Conservation (phyloP, 2,888 invertebrate genomes). For the Anagyrus pseudococci region DNA sequence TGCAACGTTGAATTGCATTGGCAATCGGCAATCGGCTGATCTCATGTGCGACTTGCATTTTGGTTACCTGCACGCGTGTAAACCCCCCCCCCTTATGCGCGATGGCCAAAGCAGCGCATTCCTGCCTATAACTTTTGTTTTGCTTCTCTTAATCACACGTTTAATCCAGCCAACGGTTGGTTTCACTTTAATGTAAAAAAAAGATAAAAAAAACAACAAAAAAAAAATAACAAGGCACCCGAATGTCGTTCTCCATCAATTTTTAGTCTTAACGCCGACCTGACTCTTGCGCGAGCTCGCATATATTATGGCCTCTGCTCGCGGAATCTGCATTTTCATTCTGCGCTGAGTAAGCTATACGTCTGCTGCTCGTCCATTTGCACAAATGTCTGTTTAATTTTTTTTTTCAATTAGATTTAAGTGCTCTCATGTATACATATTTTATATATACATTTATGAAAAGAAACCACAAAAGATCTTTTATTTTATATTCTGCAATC, state of each 20-base stretch:
- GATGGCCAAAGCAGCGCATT: constrained; percentile 37
- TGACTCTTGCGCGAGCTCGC: too few relatives aligned
- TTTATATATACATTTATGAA: neutral
- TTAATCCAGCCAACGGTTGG: too few relatives aligned
- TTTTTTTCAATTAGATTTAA: constrained; percentile 17
- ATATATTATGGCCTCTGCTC: too few relatives aligned
- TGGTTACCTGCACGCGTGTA: constrained; percentile 33
- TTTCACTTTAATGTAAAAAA: neutral
- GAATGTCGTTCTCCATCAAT: too few relatives aligned
- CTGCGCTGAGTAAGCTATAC: neutral
- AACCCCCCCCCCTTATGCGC: too few relatives aligned
- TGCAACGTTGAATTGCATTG: constrained; percentile 43
- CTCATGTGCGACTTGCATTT: constrained; percentile 41
- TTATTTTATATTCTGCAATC: constrained; percentile 34
- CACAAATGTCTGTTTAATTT: constrained; percentile 4
- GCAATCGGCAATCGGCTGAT: constrained; percentile 45
- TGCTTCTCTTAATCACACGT: constrained; percentile 15
- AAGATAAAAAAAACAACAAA: neutral
- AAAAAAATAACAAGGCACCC: neutral
- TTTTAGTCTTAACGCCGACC: too few relatives aligned
- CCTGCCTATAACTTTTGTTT: constrained; percentile 32
- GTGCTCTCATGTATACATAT: neutral
- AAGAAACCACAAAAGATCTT: constrained; percentile 33
- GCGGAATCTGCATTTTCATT: too few relatives aligned
- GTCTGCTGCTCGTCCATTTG: neutral